A percentile compares a stretch with the other conserved stretches of the same genome.
These are phyloP conservation scores for Hypselothyrea guttata DNA, from an alignment of 2,888 invertebrate genomes.

Conservation along the genomic window DNA sequence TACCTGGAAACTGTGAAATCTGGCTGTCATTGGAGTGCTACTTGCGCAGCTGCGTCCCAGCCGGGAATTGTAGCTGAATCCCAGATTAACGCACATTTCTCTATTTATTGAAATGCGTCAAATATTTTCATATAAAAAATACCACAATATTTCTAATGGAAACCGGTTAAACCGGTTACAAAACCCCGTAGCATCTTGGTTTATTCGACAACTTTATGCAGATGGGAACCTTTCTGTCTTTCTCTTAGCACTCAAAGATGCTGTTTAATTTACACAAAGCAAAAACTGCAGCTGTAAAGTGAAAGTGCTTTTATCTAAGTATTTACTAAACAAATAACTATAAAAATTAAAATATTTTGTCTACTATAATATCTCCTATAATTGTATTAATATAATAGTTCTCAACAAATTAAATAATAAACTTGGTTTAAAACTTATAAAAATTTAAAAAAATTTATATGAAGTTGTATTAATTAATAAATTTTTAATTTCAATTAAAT, in stretches of 20 bases:
- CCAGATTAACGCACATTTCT: constrained; percentile 41
- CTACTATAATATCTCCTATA: too few species aligned
- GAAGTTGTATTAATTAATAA: too few species aligned
- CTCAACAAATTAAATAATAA: too few species aligned
- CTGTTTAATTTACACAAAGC: neutral
- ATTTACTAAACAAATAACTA: too few species aligned
- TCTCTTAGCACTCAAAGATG: constrained; percentile 4
- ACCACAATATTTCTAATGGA: constrained; percentile 60
- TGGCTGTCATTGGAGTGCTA: constrained; percentile 33
- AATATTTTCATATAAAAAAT: constrained; percentile 68
- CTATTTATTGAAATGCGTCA: constrained; percentile 67
- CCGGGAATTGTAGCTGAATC: constrained; percentile 33
- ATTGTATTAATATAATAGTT: too few species aligned
- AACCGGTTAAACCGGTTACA: constrained; percentile 61
- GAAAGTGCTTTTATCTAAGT: neutral
- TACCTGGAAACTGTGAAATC: constrained; percentile 60
- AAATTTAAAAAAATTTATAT: neutral
- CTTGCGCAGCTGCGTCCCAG: constrained; percentile 52
- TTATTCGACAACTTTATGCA: constrained; percentile 12
- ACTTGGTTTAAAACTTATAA: too few species aligned
- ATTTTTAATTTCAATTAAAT: too few species aligned
- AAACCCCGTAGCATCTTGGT: constrained; percentile 3
- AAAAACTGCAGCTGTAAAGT: neutral
- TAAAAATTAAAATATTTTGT: too few species aligned
- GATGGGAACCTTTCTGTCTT: constrained; percentile 11